Percentiles rank a stretch among this genome's conserved stretches.
These are phyloP conservation scores for Eptesicus fuscus DNA, from an alignment of 2,113 vertebrate species.

Conservation along the genomic window DNA sequence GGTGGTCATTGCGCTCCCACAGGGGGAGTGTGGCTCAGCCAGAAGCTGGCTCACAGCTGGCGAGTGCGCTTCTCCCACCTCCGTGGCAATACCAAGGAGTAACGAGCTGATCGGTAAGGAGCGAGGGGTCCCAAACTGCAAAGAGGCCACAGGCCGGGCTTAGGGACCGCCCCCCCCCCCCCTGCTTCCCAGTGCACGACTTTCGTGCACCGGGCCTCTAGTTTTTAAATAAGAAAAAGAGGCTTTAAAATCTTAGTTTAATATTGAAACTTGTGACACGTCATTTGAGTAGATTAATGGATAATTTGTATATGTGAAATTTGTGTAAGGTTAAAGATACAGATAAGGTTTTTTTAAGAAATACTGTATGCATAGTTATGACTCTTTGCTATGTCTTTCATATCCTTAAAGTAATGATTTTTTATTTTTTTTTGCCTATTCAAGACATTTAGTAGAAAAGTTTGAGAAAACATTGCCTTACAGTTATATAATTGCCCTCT, in stretches of 20 bases:
- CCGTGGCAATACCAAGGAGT: no score
- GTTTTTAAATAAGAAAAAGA: conserved; percentile 23
- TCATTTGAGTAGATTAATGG: background rate
- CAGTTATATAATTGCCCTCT: background rate
- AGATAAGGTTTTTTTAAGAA: background rate
- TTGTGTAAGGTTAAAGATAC: background rate
- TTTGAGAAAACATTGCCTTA: background rate
- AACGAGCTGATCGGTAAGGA: no score
- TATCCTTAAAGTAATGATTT: background rate
- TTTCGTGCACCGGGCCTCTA: no score
- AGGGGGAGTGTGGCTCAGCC: no score
- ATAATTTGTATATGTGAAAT: background rate
- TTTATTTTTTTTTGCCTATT: background rate
- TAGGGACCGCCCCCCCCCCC: no score
- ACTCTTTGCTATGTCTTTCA: background rate
- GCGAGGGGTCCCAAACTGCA: no score
- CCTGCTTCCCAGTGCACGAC: no score
- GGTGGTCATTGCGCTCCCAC: no score
- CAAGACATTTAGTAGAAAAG: background rate
- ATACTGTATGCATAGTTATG: background rate
- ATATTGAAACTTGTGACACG: background rate
- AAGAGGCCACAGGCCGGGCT: no score
- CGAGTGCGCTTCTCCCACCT: no score
- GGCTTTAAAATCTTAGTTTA: background rate
- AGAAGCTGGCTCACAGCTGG: no score